Percentiles rank a stretch among this genome's conserved stretches.
These are phyloP conservation scores for Drosophila arawakana DNA, from an alignment of 1,140 invertebrate genomes.

Conservation along the genomic window DNA sequence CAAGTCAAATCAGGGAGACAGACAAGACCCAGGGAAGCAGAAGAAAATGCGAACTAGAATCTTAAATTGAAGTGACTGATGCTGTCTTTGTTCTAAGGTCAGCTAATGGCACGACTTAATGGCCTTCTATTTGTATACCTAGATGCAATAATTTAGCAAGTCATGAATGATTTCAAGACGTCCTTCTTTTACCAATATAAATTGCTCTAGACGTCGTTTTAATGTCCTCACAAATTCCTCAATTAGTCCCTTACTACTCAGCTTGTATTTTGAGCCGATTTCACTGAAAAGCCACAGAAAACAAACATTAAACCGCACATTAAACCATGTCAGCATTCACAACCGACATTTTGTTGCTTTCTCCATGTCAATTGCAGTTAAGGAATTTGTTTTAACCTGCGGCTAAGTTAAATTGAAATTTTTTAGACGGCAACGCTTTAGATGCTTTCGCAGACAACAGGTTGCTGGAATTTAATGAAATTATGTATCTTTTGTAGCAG, in stretches of 20 bases:
- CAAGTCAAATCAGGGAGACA: background rate
- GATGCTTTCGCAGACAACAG: constrained; percentile 60
- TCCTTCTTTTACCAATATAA: constrained; percentile 25
- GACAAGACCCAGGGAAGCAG: background rate
- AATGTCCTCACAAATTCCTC: constrained; percentile 34
- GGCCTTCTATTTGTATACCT: constrained; percentile 1
- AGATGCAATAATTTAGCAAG: constrained; percentile 27
- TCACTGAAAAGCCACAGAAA: constrained; percentile 14
- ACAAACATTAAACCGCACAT: constrained; percentile 16
- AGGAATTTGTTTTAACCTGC: constrained; percentile 54
- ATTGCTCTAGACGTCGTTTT: constrained; percentile 40
- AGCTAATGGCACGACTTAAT: constrained; percentile 14
- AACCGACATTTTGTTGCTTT: background rate
- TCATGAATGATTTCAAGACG: background rate
- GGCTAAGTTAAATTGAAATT: constrained; percentile 74
- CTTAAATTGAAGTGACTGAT: constrained; percentile 18
- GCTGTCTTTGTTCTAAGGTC: constrained; percentile 8
- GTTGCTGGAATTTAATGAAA: constrained; percentile 74
- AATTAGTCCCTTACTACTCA: background rate
- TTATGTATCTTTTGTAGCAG: constrained; percentile 37
- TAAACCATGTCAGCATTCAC: background rate
- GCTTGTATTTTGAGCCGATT: background rate
- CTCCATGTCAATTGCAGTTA: constrained; percentile 60
- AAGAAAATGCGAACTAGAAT: background rate
- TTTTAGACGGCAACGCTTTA: constrained; percentile 55